Evolutionary conservation across 2,113 vertebrate species (phyloP).

Genomic region (Dolichallabes microphthalmus): DNA sequence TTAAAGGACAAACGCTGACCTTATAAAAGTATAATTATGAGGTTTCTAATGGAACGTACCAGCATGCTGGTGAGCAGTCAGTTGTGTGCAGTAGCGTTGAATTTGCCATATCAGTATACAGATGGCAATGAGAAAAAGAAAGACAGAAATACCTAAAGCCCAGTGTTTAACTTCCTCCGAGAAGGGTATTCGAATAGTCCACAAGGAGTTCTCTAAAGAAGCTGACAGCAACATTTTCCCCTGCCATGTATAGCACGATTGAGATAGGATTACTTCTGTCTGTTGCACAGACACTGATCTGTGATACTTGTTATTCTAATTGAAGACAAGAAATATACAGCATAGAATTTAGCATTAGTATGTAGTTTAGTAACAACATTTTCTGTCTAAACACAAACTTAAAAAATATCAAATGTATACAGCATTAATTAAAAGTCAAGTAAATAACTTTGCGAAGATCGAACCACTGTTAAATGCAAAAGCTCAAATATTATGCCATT

Average conservation of each 20-base stretch:
- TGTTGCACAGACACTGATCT: not conserved
- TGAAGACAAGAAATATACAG: too few species aligned
- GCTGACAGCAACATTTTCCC: slow-evolving; percentile 39
- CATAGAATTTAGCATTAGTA: too few species aligned
- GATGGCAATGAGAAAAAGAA: slow-evolving; percentile 67
- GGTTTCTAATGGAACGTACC: slow-evolving; percentile 50
- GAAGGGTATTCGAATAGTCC: slow-evolving; percentile 60
- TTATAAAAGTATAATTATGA: not conserved
- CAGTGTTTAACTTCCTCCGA: slow-evolving; percentile 66
- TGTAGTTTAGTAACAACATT: not conserved
- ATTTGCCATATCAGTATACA: slow-evolving; percentile 72
- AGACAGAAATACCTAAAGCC: slow-evolving; percentile 64
- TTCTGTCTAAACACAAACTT: not conserved
- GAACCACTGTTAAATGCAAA: not conserved
- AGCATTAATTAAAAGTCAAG: not conserved
- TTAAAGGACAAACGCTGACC: not conserved
- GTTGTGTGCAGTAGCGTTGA: slow-evolving; percentile 60
- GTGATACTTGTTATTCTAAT: slow-evolving; percentile 18
- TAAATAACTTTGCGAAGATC: not conserved
- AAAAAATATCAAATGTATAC: not conserved
- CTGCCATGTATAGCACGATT: slow-evolving; percentile 25
- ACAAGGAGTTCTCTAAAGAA: slow-evolving; percentile 23
- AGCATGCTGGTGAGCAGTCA: slow-evolving; percentile 17
- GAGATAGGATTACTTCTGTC: not conserved
- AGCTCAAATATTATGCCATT: not conserved